Evolutionary conservation across 2,888 invertebrate species (phyloP).

Genomic region (Halocaridina rubra): DNA sequence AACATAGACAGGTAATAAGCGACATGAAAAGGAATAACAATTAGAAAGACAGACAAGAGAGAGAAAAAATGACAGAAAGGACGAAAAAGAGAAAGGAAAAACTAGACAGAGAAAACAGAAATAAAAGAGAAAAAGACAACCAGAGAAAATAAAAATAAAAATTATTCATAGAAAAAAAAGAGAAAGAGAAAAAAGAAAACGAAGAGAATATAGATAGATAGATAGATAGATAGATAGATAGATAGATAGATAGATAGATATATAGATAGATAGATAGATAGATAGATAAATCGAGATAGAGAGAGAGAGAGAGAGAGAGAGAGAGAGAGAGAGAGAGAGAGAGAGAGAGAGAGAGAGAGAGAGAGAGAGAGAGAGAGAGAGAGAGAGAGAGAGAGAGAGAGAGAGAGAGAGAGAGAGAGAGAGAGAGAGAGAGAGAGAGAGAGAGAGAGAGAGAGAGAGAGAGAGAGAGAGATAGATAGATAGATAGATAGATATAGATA

Average conservation of each 20-base stretch:
- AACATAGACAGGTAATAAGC: background rate
- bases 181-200: background rate
- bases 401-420: background rate
- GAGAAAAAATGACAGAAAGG: background rate
- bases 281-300: no score
- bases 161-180: no score
- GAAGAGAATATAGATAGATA: no score
- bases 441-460: slow-evolving; percentile 2
- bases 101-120: background rate
- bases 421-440: background rate
- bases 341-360: background rate
- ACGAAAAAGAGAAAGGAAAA: background rate
- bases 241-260: no score
- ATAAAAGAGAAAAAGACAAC: background rate
- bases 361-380: background rate
- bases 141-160: background rate
- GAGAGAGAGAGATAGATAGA: no score
- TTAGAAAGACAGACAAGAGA: background rate
- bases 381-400: background rate
- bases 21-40: background rate
- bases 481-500: no score
- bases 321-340: background rate
- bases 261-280: no score
- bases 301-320: background rate
- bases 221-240: no score